Percentiles rank a stretch among this genome's conserved stretches.
Conservation (phyloP, 2,797 vertebrate genomes). For the Australoheros facetus region DNA sequence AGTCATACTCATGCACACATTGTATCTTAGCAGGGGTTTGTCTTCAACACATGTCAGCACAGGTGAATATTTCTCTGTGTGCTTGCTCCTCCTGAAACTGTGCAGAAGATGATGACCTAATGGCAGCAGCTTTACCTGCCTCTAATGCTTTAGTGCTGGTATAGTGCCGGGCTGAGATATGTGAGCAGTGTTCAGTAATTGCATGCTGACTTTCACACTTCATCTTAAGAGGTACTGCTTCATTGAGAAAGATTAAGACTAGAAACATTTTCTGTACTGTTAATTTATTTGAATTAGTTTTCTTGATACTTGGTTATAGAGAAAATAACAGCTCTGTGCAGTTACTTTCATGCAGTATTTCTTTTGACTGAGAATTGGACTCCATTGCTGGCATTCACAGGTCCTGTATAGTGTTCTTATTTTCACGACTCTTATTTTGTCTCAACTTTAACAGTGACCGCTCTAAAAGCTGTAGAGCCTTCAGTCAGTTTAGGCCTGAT, state of each 20-base stretch:
- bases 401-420: neutral
- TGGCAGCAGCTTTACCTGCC: neutral
- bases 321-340: neutral
- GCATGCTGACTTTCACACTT: too few relatives aligned
- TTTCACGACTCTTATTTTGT: neutral
- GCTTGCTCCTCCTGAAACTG: neutral
- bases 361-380: neutral
- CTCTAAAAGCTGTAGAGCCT: slow-evolving; percentile 17
- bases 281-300: neutral
- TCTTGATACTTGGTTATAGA: neutral
- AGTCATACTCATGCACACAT: neutral
- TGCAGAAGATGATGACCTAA: neutral
- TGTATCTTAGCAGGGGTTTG: neutral
- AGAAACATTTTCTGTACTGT: neutral
- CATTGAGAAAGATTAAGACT: neutral
- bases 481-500: slow-evolving; percentile 8
- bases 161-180: too few relatives aligned
- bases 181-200: too few relatives aligned
- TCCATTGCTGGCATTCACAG: neutral
- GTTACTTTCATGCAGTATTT: neutral
- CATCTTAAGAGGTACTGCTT: neutral
- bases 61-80: neutral
- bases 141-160: too few relatives aligned
- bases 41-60: neutral
- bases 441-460: slow-evolving; percentile 7